phyloP scores from a whole-genome alignment of 2,113 vertebrate genomes.

The Strix uralensis region DNA sequence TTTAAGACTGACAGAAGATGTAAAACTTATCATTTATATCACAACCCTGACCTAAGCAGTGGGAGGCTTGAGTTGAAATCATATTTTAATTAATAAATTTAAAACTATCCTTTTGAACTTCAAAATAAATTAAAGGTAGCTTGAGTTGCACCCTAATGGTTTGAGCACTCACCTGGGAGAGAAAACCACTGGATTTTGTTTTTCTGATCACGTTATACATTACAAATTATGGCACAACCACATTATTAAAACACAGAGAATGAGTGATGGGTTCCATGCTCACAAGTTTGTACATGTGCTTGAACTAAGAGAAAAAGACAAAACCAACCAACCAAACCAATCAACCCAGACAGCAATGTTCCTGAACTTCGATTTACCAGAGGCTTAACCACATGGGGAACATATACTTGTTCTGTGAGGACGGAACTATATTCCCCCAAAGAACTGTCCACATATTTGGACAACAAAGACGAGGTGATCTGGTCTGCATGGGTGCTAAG shows the following conservation, averaged over 20 bases:
- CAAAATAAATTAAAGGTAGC: background rate
- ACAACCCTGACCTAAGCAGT: background rate
- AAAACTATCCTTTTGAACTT: background rate
- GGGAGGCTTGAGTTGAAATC: background rate
- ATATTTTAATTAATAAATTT: background rate
- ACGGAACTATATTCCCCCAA: background rate
- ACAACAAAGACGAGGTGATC: background rate
- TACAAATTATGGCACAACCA: background rate
- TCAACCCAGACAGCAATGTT: background rate
- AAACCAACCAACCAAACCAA: background rate
- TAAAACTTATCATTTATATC: background rate
- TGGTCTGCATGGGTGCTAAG: background rate
- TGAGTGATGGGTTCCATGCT: background rate
- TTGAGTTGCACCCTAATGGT: background rate
- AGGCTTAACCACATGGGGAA: background rate
- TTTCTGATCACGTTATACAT: background rate
- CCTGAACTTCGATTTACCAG: background rate
- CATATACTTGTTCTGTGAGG: background rate
- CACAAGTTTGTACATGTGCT: background rate
- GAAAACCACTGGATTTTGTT: background rate
- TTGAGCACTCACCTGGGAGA: background rate
- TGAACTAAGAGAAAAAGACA: background rate
- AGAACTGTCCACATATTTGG: background rate
- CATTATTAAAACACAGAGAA: background rate
- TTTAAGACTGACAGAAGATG: background rate